Conservation (phyloP, 2,113 vertebrate species). For the Rhabdomys dilectus region DNA sequence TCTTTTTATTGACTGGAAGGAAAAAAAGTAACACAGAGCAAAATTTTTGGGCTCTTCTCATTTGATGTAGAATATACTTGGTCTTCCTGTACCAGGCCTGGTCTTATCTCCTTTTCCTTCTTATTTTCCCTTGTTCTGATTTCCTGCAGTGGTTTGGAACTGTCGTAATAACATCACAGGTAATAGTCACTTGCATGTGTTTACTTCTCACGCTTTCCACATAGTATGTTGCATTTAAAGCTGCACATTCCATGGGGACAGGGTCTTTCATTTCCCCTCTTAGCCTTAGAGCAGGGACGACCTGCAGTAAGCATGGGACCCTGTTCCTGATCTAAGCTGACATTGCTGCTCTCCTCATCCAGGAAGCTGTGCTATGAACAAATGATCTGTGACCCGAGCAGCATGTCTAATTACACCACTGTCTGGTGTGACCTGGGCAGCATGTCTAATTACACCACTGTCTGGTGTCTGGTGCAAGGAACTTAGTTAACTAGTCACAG, state of each 20-base stretch:
- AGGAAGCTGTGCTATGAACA: conserved; percentile 32
- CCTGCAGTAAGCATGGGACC: neutral
- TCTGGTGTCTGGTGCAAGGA: neutral
- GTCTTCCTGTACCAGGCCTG: neutral
- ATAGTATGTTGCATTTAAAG: neutral
- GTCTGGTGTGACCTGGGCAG: neutral
- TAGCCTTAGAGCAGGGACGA: neutral
- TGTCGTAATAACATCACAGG: neutral
- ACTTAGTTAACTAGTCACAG: neutral
- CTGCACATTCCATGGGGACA: neutral
- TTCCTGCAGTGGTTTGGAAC: conserved; percentile 40
- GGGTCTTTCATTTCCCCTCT: neutral
- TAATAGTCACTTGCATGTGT: conserved; percentile 31
- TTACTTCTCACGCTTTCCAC: neutral
- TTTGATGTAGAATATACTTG: neutral
- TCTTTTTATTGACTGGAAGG: conserved; percentile 24
- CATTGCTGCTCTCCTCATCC: conserved; percentile 19
- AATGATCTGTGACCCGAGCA: neutral
- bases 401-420: too few species aligned
- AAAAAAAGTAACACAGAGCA: neutral
- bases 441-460: neutral
- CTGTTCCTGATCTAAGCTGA: conserved; percentile 34
- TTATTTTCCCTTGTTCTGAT: conserved; percentile 7
- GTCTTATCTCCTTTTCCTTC: neutral
- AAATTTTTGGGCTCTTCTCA: neutral